phyloP scores from a whole-genome alignment of 2,797 vertebrate species.

The Bradypus variegatus region DNA sequence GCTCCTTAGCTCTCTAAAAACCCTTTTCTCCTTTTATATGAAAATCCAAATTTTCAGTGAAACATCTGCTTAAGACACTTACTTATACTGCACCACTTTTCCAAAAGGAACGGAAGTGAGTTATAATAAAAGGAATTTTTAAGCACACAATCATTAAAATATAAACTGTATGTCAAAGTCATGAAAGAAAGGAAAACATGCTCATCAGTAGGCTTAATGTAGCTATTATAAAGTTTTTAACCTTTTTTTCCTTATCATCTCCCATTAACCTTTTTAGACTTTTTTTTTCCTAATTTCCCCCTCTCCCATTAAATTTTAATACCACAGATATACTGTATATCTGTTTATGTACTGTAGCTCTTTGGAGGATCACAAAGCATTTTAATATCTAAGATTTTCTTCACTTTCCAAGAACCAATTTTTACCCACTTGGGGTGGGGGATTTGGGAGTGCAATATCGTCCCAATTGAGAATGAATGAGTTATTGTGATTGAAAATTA shows the following conservation, averaged over 20 bases:
- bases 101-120: neutral
- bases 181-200: neutral
- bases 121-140: neutral
- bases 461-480: neutral
- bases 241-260: neutral
- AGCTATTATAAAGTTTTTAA: neutral
- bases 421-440: neutral
- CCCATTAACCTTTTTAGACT: too few relatives aligned
- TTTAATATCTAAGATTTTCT: neutral
- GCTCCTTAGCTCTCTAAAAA: too few relatives aligned
- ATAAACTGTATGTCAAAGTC: neutral
- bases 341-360: too few relatives aligned
- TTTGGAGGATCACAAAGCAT: too few relatives aligned
- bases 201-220: neutral
- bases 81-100: neutral
- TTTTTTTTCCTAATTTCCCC: too few relatives aligned
- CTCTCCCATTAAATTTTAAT: too few relatives aligned
- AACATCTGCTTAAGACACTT: too few relatives aligned
- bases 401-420: neutral
- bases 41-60: too few relatives aligned
- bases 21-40: too few relatives aligned
- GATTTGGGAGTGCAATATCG: neutral
- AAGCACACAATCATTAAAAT: neutral
- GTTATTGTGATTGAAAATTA: neutral
- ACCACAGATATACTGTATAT: too few relatives aligned